phyloP scores from a whole-genome alignment of 2,113 vertebrate genomes.

The Datnioides undecimradiatus region DNA sequence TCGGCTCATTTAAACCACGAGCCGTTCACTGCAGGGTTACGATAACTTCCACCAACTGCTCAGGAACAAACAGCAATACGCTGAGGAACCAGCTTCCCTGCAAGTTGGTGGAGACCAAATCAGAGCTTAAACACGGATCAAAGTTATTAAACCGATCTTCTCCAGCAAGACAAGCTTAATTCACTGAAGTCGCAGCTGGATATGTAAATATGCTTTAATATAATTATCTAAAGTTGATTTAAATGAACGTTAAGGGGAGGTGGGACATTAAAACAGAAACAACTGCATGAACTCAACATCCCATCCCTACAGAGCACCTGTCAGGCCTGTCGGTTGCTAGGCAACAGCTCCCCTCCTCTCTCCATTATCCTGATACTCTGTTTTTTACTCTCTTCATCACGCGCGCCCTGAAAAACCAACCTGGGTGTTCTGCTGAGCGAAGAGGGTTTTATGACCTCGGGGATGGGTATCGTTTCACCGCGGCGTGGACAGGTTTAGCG shows the following conservation, averaged over 20 bases:
- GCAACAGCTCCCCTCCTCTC: constrained; percentile 69
- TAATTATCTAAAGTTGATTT: too few relatives aligned
- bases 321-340: constrained; percentile 67
- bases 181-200: too few relatives aligned
- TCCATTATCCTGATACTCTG: constrained; percentile 20
- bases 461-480: constrained; percentile 43
- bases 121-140: too few relatives aligned
- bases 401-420: constrained; percentile 28
- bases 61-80: too few relatives aligned
- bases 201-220: too few relatives aligned
- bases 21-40: too few relatives aligned
- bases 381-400: background rate
- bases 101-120: too few relatives aligned
- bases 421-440: constrained; percentile 58
- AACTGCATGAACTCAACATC: constrained; percentile 66
- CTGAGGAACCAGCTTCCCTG: too few relatives aligned
- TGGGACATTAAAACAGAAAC: constrained; percentile 6
- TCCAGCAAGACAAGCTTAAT: too few relatives aligned
- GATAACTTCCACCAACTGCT: too few relatives aligned
- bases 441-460: constrained; percentile 47
- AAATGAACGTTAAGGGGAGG: background rate
- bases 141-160: too few relatives aligned
- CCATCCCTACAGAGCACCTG: constrained; percentile 59
- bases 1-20: too few relatives aligned
- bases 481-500: constrained; percentile 59